Base-by-base conservation (phyloP, 2,797 vertebrate species). In the Myripristis jacobus region DNA sequence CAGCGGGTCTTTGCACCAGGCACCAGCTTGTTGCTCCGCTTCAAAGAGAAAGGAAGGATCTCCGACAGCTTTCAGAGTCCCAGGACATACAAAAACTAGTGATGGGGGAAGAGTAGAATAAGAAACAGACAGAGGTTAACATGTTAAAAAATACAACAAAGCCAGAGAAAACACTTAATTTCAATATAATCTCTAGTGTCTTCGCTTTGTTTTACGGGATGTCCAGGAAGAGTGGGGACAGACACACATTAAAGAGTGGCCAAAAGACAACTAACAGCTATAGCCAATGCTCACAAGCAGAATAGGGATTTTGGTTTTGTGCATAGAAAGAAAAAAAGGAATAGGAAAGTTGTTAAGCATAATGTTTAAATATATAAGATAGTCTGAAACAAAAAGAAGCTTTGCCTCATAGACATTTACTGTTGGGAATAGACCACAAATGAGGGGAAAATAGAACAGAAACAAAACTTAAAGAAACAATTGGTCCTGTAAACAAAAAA, bases 31-130 rank as follows among this genome's bases (percentile, higher is more conserved):
- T 91, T 99, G 98, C 88, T 99, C 98, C 87, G 96, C 97, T 94
- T 99, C 97, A 88, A 97, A 99, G 77, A 98, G 95, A 95, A 97
- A 97, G 68, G 97, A 96, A 67, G 98, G 95, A 80, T 99, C 97
- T 93, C 97, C 96, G 75, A 99, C 95, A 86, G 96, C 96, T 96
- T 98, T 98, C 96, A 99, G 95, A 90, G 96, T 98, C 94, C 98
- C 98, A 69, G 98, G 98, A 94, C 98, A 99, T 95, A 99, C 96
- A 98, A 99, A 99, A 95, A 99, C 98, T 99, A 95, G 92, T 92
- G 94, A 92, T 93, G 95, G 94, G 93, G 89, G 86, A 96, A 95
- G 94, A 98, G 95, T 92, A 95, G 93, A 95, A 96, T 91, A 95
- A 96, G 88, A 95, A 93, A 93, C 80, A 88, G 80, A 80, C 77